A percentile compares a stretch with the other conserved stretches of the same genome.
Evolutionary conservation across 1,140 invertebrate genomes (phyloP).

Genomic region (Bathynomus jamesi): DNA sequence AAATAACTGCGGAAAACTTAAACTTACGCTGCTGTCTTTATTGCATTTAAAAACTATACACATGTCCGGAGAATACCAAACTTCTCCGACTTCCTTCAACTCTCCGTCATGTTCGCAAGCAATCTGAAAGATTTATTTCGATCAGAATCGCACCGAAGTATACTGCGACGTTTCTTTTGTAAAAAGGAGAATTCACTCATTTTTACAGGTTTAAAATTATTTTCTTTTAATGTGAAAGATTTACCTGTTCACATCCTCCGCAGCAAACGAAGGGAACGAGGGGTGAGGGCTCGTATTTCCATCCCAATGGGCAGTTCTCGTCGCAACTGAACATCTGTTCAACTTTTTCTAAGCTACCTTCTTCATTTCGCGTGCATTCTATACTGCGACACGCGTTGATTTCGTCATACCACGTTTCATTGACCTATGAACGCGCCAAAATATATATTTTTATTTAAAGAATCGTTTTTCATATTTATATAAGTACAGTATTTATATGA

Average conservation of each 20-base stretch:
- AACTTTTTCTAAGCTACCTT: constrained; percentile 26
- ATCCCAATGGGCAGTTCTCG: constrained; percentile 22
- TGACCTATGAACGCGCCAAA: constrained; percentile 1
- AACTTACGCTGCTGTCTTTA: constrained; percentile 20
- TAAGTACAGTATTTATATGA: neutral
- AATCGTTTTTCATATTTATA: neutral
- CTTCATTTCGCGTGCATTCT: constrained; percentile 17
- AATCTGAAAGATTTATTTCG: constrained; percentile 51
- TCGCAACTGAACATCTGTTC: constrained; percentile 34
- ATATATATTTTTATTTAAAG: neutral
- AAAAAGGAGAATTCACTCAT: too few relatives aligned
- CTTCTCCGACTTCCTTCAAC: constrained; percentile 44
- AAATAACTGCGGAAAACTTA: too few relatives aligned
- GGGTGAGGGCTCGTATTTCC: constrained; percentile 29
- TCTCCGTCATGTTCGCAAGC: constrained; percentile 55
- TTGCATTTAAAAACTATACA: constrained; percentile 38
- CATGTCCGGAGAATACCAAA: constrained; percentile 35
- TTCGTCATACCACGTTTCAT: constrained; percentile 16
- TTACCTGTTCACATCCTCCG: constrained; percentile 28
- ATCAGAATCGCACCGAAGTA: too few relatives aligned
- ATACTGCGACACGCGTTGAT: constrained; percentile 32
- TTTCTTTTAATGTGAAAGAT: too few relatives aligned
- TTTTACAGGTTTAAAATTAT: too few relatives aligned
- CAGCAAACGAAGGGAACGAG: constrained; percentile 30
- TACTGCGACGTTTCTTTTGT: too few relatives aligned